Evolutionary conservation across 1,140 invertebrate genomes (phyloP).

Genomic region (Drosophila serrata): DNA sequence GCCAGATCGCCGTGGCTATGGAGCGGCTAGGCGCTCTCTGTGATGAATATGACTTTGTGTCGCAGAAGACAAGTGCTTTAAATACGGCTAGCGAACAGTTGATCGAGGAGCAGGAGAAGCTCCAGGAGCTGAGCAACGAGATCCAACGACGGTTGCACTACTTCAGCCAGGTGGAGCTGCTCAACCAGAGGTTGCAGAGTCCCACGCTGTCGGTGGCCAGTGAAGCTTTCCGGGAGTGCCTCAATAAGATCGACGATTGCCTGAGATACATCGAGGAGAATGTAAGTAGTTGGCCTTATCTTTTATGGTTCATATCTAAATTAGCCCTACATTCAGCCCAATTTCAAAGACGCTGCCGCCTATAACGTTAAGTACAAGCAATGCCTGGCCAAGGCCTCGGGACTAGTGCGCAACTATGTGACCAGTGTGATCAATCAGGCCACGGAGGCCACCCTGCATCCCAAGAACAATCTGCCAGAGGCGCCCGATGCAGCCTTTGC

Average conservation of each 20-base stretch:
- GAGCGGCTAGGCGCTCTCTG: slow-evolving; percentile 90
- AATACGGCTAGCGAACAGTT: slow-evolving; percentile 96
- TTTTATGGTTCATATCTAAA: background rate
- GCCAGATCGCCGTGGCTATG: slow-evolving; percentile 90
- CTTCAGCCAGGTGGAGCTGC: slow-evolving; percentile 93
- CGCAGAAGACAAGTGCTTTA: slow-evolving; percentile 95
- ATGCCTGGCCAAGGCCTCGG: slow-evolving; percentile 92
- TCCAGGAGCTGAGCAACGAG: slow-evolving; percentile 92
- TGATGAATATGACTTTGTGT: slow-evolving; percentile 93
- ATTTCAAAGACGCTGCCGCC: slow-evolving; percentile 90
- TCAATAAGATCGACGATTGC: slow-evolving; percentile 95
- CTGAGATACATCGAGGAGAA: slow-evolving; percentile 94
- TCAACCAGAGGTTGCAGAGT: slow-evolving; percentile 92
- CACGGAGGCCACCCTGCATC: slow-evolving; percentile 90
- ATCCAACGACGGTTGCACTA: slow-evolving; percentile 93
- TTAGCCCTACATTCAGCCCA: slow-evolving; percentile 85
- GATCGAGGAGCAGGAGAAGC: slow-evolving; percentile 93
- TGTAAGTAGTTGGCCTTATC: slow-evolving; percentile 87
- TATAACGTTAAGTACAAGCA: slow-evolving; percentile 92
- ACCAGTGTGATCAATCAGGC: slow-evolving; percentile 90
- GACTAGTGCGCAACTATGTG: slow-evolving; percentile 91
- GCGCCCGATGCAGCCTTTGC: slow-evolving; percentile 92
- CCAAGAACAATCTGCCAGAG: slow-evolving; percentile 70
- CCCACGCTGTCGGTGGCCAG: slow-evolving; percentile 92
- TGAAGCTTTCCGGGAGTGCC: slow-evolving; percentile 92